Conservation (phyloP, 2,797 vertebrate species). For the Sebastes kiyomatsui region DNA sequence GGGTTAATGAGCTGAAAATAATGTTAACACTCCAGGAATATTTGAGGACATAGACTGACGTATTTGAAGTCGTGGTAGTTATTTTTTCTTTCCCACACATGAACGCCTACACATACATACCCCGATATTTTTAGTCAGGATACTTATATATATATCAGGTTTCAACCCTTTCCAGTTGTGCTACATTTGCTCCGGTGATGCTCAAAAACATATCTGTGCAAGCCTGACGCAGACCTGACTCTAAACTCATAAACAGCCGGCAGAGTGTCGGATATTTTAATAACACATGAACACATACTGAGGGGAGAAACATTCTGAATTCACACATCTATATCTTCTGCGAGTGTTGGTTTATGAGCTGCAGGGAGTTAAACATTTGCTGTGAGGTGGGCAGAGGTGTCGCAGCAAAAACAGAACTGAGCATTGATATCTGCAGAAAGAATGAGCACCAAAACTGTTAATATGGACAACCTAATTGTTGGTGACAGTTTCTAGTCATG, state of each 20-base stretch:
- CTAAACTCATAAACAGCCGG: not conserved
- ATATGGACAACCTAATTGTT: not conserved
- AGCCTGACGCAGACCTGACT: not conserved
- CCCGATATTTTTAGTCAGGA: not conserved
- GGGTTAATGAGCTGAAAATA: not conserved
- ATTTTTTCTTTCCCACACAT: not conserved
- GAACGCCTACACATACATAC: not conserved
- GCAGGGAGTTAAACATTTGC: not conserved
- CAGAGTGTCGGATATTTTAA: not conserved
- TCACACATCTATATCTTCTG: not conserved
- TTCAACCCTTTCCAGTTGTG: not conserved
- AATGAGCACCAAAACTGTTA: not conserved
- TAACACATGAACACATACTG: not conserved
- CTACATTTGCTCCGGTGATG: not conserved
- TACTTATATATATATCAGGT: not conserved
- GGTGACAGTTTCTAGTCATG: not conserved
- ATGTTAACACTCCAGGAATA: rapidly evolving
- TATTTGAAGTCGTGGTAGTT: not conserved
- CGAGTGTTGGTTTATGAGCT: not conserved
- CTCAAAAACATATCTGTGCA: not conserved
- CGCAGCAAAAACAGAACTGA: not conserved
- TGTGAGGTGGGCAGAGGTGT: not conserved
- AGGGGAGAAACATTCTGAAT: not conserved
- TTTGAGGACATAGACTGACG: not conserved
- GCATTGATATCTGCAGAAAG: not conserved